Conservation (phyloP, 2,888 invertebrate genomes). For the Platycheirus albimanus region DNA sequence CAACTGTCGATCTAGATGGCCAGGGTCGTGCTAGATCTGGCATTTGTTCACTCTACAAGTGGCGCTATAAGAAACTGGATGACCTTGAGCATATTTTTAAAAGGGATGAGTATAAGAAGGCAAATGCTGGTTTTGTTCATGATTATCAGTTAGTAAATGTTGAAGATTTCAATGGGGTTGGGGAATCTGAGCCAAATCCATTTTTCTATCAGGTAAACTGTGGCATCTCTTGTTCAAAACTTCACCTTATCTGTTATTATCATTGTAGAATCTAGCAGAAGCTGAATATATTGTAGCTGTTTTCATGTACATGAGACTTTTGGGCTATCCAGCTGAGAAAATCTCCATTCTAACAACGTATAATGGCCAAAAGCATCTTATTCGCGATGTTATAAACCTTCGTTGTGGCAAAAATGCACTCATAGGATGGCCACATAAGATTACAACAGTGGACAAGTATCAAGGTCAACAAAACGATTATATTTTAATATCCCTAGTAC, state of each 20-base stretch:
- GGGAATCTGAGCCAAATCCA: constrained; percentile 98
- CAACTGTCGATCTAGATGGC: constrained; percentile 98
- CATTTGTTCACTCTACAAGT: constrained; percentile 96
- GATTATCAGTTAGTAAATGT: constrained; percentile 99
- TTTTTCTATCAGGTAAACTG: constrained; percentile 96
- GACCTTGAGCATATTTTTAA: constrained; percentile 94
- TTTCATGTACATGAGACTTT: constrained; percentile 98
- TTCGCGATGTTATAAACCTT: constrained; percentile 96
- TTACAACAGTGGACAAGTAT: constrained; percentile 99
- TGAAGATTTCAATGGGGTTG: constrained; percentile 97
- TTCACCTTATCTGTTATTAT: background rate
- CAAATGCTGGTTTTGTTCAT: constrained; percentile 95
- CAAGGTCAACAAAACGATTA: constrained; percentile 99
- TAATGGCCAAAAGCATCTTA: constrained; percentile 99
- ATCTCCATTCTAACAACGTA: constrained; percentile 99
- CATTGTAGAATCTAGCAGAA: constrained; percentile 89
- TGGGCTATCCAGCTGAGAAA: constrained; percentile 98
- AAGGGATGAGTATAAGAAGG: constrained; percentile 92
- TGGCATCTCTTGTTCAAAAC: background rate
- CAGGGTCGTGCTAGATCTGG: constrained; percentile 96
- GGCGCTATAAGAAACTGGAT: constrained; percentile 98
- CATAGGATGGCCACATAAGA: constrained; percentile 95
- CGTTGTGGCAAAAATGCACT: constrained; percentile 97
- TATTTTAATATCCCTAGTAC: constrained; percentile 96
- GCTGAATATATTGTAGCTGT: constrained; percentile 98